Percentiles rank a stretch among this genome's conserved stretches.
These are phyloP conservation scores for Pocillopora grandis DNA, from an alignment of 92 coral and sea anemone species.

Conservation along the genomic window DNA sequence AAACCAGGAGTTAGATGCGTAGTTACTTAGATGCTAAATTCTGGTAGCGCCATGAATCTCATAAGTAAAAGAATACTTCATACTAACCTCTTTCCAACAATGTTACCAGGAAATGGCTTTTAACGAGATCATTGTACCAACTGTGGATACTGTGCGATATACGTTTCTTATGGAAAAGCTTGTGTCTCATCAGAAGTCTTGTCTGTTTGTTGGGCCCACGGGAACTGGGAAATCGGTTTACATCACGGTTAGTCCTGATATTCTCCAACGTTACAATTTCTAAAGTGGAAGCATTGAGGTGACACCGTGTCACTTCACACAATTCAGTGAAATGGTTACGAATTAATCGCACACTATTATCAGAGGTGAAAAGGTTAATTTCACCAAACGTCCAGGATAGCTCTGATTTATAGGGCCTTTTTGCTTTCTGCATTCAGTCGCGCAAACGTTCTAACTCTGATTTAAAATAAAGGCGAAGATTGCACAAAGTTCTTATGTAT, in stretches of 20 bases:
- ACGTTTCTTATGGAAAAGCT: constrained; percentile 94
- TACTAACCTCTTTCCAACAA: too few species aligned
- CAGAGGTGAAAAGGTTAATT: too few species aligned
- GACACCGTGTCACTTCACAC: not conserved
- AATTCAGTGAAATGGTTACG: too few species aligned
- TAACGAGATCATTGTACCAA: constrained; percentile 96
- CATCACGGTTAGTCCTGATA: constrained; percentile 80
- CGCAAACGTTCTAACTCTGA: too few species aligned
- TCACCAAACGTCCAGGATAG: too few species aligned
- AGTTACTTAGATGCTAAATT: too few species aligned
- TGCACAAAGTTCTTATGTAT: not conserved
- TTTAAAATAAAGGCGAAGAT: too few species aligned
- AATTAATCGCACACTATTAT: too few species aligned
- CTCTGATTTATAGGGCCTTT: not conserved
- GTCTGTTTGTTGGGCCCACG: constrained; percentile 98
- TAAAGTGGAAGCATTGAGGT: not conserved
- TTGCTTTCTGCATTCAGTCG: not conserved
- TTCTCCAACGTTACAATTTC: not conserved
- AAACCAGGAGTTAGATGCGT: too few species aligned
- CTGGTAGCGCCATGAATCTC: too few species aligned
- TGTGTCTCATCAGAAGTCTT: constrained; percentile 88
- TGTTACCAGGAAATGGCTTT: constrained; percentile 89
- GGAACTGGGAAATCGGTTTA: constrained; percentile 99
- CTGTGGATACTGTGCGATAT: constrained; percentile 96
- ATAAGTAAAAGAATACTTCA: too few species aligned